A percentile compares a stretch with the other conserved stretches of the same genome.
phyloP scores from a whole-genome alignment of 2,888 invertebrate species.

The Ferrisia virgata region DNA sequence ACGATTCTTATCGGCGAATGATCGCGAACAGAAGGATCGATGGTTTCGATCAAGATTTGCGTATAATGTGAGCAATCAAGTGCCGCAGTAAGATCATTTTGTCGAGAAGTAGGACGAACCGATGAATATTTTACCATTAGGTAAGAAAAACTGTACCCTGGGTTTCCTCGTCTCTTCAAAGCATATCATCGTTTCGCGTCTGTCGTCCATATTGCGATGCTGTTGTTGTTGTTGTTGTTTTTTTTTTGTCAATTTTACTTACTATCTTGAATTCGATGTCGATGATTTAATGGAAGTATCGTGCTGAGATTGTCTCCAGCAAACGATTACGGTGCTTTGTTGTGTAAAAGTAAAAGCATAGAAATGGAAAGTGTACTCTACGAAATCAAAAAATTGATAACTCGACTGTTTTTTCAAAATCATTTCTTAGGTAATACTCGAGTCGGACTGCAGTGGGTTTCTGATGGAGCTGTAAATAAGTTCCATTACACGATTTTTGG shows the following conservation, averaged over 20 bases:
- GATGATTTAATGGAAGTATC: neutral
- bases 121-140: neutral
- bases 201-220: neutral
- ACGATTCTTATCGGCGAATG: neutral
- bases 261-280: neutral
- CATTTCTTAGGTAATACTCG: too few species aligned
- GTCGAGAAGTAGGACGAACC: constrained; percentile 37
- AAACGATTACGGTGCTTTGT: neutral
- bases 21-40: neutral
- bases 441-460: too few species aligned
- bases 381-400: neutral
- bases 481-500: too few species aligned
- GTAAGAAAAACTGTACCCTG: constrained; percentile 24
- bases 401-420: too few species aligned
- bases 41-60: neutral
- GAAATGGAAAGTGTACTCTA: neutral
- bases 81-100: constrained; percentile 14
- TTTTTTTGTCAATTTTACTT: neutral
- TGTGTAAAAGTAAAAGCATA: neutral
- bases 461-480: too few species aligned
- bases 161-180: neutral
- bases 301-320: neutral
- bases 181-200: neutral
- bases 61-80: neutral
- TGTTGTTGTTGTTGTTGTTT: neutral